Percentiles rank a stretch among this genome's conserved stretches.
Conservation (phyloP, 2,888 invertebrate genomes). For the Amphimallon solstitiale region DNA sequence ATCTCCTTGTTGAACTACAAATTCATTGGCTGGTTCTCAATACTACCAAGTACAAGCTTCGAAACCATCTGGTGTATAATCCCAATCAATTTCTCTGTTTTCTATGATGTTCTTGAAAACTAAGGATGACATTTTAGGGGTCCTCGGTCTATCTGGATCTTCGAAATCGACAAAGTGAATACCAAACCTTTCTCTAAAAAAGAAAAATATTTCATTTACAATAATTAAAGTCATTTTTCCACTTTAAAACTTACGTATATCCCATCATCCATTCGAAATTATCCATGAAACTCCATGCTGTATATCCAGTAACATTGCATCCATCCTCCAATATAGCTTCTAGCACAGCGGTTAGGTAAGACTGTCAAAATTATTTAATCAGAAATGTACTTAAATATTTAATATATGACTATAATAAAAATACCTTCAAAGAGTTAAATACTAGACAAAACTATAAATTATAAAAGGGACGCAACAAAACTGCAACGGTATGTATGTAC, state of each 20-base stretch:
- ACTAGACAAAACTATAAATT: no score
- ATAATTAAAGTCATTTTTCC: no score
- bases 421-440: no score
- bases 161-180: slow-evolving; percentile 72
- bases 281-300: slow-evolving; percentile 69
- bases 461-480: no score
- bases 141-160: slow-evolving; percentile 64
- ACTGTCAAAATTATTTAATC: background rate
- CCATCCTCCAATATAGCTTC: slow-evolving; percentile 61
- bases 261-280: slow-evolving; percentile 81
- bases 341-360: background rate
- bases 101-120: slow-evolving; percentile 66
- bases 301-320: background rate
- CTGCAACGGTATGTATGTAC: no score
- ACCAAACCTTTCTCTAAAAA: slow-evolving; percentile 65
- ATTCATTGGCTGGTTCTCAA: no score
- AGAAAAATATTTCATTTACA: background rate
- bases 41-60: background rate
- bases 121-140: slow-evolving; percentile 69
- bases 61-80: slow-evolving; percentile 59
- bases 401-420: no score
- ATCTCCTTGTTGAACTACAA: no score
- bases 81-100: slow-evolving; percentile 48
- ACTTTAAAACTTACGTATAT: background rate
- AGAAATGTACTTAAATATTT: no score